Base-by-base conservation (phyloP, 2,888 invertebrate species). In the Halocaridina rubra region DNA sequence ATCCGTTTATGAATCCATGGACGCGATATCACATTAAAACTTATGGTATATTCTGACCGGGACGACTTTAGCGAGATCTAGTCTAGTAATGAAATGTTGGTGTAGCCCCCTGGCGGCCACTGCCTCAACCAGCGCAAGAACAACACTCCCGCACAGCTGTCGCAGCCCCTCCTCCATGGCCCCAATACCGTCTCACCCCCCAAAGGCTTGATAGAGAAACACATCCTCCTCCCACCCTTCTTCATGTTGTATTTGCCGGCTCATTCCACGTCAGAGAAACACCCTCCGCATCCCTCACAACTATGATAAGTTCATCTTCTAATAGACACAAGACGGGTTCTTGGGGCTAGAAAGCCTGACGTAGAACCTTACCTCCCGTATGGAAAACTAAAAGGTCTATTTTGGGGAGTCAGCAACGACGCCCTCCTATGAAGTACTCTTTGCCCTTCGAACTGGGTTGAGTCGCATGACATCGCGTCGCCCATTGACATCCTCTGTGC, bases 31-130 rank as follows among this genome's bases (percentile, higher is more conserved):
- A 79, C 82, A 82, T 76, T 80, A 82, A 57, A 77, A 85, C 82
- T 84, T 71, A 82, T 72, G 81, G 77, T 64, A 77, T 72, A 79
- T 71, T 80, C 82, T 79, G 67, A 82, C 75, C 80, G 82, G 85
- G 82, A 82, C 85, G 87, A 79, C 84, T 78, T 74, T 76, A 80
- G 80, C 80, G 85, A 76, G 75, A 80, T 85, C 87, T 84, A 85
- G 85, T 75, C 80, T 78, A 57, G 85, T 84, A 87, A 86, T 87
- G 87, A 87, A 77, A 77, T 29, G 76, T 82, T n/a, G n/a, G n/a
- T 77, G 80, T 81, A 19, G 84, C 81, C 80, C 78, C 79, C 79
- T 82, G 75, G 74, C 59, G 82, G 86, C 81, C 29, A 75, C 86
- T 46, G 78, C 32, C 71, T 57, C 82, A 82, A 81, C 86, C 85